A percentile compares a stretch with the other conserved stretches of the same genome.
phyloP scores from a whole-genome alignment of 2,888 invertebrate genomes.

The Pomacea canaliculata region DNA sequence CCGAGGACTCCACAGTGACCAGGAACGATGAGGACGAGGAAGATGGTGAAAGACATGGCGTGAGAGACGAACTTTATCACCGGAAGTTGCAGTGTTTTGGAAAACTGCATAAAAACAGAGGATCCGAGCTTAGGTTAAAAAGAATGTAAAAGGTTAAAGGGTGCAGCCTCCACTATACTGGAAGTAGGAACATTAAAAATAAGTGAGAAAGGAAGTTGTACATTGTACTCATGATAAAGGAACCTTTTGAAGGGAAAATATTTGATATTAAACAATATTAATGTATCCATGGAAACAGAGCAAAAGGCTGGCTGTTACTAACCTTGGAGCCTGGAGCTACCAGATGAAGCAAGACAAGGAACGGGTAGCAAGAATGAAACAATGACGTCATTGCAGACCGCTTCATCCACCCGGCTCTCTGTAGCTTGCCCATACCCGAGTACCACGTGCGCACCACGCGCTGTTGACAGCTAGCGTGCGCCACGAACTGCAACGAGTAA shows the following conservation, averaged over 20 bases:
- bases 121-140: neutral
- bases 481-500: conserved; percentile 61
- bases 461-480: conserved; percentile 68
- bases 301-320: conserved; percentile 8
- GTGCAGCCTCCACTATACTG: too few relatives aligned
- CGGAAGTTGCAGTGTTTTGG: conserved; percentile 57
- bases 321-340: conserved; percentile 60
- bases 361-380: conserved; percentile 60
- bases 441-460: conserved; percentile 66
- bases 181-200: too few relatives aligned
- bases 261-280: too few relatives aligned
- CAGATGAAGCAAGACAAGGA: conserved; percentile 58
- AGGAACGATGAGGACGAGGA: conserved; percentile 61
- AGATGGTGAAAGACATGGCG: conserved; percentile 60
- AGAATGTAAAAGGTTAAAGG: neutral
- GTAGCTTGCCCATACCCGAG: conserved; percentile 55
- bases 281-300: too few relatives aligned
- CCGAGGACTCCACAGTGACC: conserved; percentile 51
- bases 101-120: conserved; percentile 42
- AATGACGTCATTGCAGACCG: conserved; percentile 44
- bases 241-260: too few relatives aligned
- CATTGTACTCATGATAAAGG: too few relatives aligned
- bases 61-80: conserved; percentile 67
- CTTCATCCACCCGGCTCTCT: conserved; percentile 47
- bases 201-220: too few relatives aligned